These are phyloP conservation scores for Euura lappo DNA, from an alignment of 1,140 invertebrate genomes.

Conservation along the genomic window DNA sequence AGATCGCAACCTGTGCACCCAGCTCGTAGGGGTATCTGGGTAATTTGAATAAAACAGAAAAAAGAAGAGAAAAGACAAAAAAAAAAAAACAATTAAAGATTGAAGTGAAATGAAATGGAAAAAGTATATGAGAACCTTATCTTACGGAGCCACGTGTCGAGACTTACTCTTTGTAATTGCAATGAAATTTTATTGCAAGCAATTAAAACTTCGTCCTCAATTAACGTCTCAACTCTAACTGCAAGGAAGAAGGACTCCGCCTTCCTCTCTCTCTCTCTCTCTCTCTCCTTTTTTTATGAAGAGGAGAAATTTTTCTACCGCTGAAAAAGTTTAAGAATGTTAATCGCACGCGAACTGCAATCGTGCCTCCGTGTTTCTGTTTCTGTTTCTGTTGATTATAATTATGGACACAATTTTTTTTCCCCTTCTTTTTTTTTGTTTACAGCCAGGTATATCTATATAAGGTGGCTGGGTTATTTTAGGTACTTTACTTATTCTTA, in stretches of 20 bases:
- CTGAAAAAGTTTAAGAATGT: too few relatives aligned
- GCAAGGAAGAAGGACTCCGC: not conserved
- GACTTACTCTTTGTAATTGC: not conserved
- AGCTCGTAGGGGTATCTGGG: not conserved
- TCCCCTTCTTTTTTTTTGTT: too few relatives aligned
- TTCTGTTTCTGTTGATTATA: not conserved
- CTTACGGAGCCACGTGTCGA: not conserved
- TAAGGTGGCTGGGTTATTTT: too few relatives aligned
- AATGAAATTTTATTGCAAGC: not conserved
- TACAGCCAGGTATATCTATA: too few relatives aligned
- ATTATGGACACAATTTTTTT: too few relatives aligned
- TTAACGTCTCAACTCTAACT: not conserved
- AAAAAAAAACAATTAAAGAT: not conserved
- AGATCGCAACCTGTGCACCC: conserved; percentile 25
- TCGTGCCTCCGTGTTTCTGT: not conserved
- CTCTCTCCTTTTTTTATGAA: not conserved
- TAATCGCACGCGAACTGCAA: too few relatives aligned
- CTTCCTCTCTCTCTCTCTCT: not conserved
- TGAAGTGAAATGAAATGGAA: not conserved
- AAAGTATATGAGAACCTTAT: not conserved
- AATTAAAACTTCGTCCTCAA: not conserved
- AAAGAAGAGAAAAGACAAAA: not conserved
- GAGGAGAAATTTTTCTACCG: too few relatives aligned
- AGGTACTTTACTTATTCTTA: too few relatives aligned
- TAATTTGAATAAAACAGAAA: not conserved